phyloP scores from a whole-genome alignment of 2,113 vertebrate genomes.

The Heliornis fulica region DNA sequence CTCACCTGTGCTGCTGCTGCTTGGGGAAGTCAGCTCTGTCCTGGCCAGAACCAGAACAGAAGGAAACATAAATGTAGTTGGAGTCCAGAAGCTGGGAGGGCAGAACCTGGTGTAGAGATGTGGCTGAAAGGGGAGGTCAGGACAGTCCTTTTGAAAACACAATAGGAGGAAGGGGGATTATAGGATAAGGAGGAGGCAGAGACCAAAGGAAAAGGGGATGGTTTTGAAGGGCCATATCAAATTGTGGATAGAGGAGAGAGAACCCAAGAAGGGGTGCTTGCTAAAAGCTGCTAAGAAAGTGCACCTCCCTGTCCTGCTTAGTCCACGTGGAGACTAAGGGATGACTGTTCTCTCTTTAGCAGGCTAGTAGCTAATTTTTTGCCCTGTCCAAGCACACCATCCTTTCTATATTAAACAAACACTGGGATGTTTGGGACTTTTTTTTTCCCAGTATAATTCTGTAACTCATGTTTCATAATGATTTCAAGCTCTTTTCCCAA shows the following conservation, averaged over 20 bases:
- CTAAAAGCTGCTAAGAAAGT: neutral
- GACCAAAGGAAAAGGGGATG: neutral
- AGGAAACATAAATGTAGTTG: neutral
- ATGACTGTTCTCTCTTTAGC: neutral
- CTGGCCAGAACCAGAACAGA: too few species aligned
- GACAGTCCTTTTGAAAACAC: neutral
- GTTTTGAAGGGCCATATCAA: neutral
- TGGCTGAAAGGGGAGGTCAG: neutral
- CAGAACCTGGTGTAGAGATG: neutral
- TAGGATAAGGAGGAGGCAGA: neutral
- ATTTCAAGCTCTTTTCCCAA: neutral
- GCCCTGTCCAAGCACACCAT: neutral
- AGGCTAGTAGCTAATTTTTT: neutral
- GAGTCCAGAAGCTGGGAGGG: neutral
- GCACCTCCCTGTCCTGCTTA: neutral
- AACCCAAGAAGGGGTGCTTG: neutral
- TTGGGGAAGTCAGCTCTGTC: too few species aligned
- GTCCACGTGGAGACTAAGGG: neutral
- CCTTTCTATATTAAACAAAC: neutral
- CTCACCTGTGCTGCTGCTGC: too few species aligned
- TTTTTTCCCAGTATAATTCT: neutral
- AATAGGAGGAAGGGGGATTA: neutral
- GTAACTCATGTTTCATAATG: neutral
- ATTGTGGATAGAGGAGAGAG: neutral
- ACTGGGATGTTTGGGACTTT: neutral